Base-by-base conservation (phyloP, 2,113 vertebrate species). In the Paralichthys olivaceus region DNA sequence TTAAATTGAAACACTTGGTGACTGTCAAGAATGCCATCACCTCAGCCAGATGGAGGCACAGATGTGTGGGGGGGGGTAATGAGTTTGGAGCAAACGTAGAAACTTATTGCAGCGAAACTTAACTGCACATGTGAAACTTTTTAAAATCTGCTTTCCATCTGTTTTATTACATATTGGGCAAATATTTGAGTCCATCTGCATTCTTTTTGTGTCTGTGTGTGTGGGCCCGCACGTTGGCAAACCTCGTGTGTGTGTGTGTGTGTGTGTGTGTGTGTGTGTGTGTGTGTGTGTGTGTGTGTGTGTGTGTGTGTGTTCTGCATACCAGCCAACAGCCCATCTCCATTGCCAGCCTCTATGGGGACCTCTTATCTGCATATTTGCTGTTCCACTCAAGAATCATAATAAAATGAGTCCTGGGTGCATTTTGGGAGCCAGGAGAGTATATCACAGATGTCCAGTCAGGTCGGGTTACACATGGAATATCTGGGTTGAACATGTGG, bases 401-500 rank as follows among this genome's bases (percentile, higher is more conserved):
- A 69, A 73, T 77, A 53, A 80, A 91, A 89, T 63, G 68, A 83
- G 74, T 76, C 88, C 79, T 84, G 73, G 66, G 89, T 91, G 89
- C 67, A 79, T 90, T 85, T 84, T 84, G 45, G 62, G 79, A 85
- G 83, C 76, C 87, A 84, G 78, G 58, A 83, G 87, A 85, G 85
- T 84, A 45, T 80, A 85, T 87, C 81, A 61, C 90, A 90, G 85
- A 87, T 92, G 90, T 90, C 89, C 84, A 83, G 53, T 75, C 75
- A 74, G 45, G 80, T 92, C 75, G 7, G 53, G 83, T 91, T 92
- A 88, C 88, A 80, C 78, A 40, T 64, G 66, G 71, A 88, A 84
- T 83, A 87, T 84, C 83, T 84, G 69, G 34, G 73, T 68, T n/a
- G 40, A 93, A 89, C 90, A 90, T 90, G 81, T 90, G 87, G 81